Evolutionary conservation across 2,113 vertebrate genomes (phyloP), one percentile per base, ranked within the genome.

Genomic region (Pleuronectes platessa): DNA sequence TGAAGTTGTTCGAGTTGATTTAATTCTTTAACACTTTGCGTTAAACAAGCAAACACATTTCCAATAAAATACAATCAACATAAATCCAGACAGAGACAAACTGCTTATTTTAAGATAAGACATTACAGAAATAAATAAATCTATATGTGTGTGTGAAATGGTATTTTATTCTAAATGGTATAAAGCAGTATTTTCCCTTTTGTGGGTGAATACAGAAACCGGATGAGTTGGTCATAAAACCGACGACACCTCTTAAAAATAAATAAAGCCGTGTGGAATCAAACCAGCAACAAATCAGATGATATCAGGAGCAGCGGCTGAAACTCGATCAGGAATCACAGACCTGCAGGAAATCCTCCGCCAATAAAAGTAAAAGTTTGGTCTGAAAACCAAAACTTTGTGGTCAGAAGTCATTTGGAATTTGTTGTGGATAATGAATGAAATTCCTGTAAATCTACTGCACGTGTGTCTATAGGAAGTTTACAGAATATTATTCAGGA

Each of bases 31-130:
- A 67, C n/a, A 51, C 35, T 67, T 68, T 64, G 47, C 18, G 62
- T 70, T 23, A 51, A 40, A 70, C 27, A 47, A 24, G 24, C 11
- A 45, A 74, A 74, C 42, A 80, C 27, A 78, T 62, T 69, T 74
- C 61, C 54, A 73, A 31, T 73, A 20, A 78, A 82, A 79, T 23
- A 13, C 21, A 63, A 51, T 12, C 11, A 1, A 74, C 61, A 14
- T 47, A 31, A 77, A 83, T 20, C 13, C 11, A 68, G 45, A 73
- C 69, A 59, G 24, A 40, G n/a, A 79, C 10, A 65, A 61, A 70
- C 17, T 4, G 21, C 56, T 53, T 24, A 40, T 65, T 79, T 72
- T 3, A 3, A 74, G 63, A 68, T 72, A 21, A 55, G 61, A 73
- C 37, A 14, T 20, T 13, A 23, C 21, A 55, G 47, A 31, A 76